Percentiles rank a stretch among this genome's conserved stretches.
These are phyloP conservation scores for Orchesella flavescens DNA, from an alignment of 2,888 invertebrate genomes.

Conservation along the genomic window DNA sequence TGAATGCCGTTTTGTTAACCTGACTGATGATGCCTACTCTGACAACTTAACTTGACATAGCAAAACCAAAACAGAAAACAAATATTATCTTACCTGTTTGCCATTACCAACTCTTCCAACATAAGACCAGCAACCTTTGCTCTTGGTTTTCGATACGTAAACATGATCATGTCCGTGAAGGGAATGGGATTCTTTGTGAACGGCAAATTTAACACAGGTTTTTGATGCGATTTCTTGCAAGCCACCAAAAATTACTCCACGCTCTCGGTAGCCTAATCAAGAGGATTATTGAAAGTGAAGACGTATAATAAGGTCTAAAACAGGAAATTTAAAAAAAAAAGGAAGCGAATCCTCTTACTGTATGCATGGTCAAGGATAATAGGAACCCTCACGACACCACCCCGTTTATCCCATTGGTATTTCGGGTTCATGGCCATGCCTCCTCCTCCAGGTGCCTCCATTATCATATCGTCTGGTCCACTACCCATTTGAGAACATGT, in stretches of 20 bases:
- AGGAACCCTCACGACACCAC: conserved; percentile 54
- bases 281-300: background rate
- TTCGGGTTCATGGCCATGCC: conserved; percentile 62
- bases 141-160: conserved; percentile 57
- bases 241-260: conserved; percentile 58
- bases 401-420: conserved; percentile 62
- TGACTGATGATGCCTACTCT: background rate
- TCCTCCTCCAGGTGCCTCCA: conserved; percentile 49
- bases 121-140: conserved; percentile 65
- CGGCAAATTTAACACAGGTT: conserved; percentile 63
- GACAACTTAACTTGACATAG: too few species aligned
- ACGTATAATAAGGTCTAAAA: background rate
- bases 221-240: conserved; percentile 64
- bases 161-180: conserved; percentile 60
- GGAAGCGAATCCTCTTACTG: conserved; percentile 37
- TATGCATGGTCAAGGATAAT: conserved; percentile 63
- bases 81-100: conserved; percentile 53
- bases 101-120: conserved; percentile 64
- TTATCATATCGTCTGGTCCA: conserved; percentile 64
- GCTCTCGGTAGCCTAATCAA: conserved; percentile 54
- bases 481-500: conserved; percentile 59
- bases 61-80: too few species aligned
- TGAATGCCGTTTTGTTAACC: background rate
- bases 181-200: conserved; percentile 55
- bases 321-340: too few species aligned